These are phyloP conservation scores for Ectropis crepuscularia DNA, from an alignment of 2,888 invertebrate species.

Conservation along the genomic window DNA sequence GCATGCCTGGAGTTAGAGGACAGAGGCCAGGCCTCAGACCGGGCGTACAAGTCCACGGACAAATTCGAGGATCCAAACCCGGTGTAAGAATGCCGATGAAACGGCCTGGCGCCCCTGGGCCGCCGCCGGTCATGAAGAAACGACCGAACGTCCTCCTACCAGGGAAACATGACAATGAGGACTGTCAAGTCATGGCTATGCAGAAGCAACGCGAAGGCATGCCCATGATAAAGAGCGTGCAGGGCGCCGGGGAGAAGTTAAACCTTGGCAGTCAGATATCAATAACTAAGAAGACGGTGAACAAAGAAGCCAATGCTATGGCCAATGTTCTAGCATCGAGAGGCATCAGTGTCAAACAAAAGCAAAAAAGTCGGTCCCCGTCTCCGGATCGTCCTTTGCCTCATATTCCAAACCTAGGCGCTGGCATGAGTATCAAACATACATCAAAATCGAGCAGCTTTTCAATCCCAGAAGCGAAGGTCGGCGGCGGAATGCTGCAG, in stretches of 20 bases:
- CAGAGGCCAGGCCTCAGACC: constrained; percentile 69
- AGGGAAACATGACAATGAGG: constrained; percentile 89
- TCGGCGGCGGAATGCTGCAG: constrained; percentile 69
- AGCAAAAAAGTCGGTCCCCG: constrained; percentile 81
- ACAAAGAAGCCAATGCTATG: constrained; percentile 90
- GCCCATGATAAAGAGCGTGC: constrained; percentile 90
- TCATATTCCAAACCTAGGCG: constrained; percentile 78
- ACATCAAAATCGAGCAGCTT: constrained; percentile 76
- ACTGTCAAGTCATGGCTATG: constrained; percentile 90
- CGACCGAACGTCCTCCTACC: constrained; percentile 87
- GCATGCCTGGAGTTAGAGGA: constrained; percentile 68
- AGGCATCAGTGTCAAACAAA: constrained; percentile 91
- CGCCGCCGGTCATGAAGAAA: constrained; percentile 70
- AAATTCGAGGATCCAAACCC: constrained; percentile 65
- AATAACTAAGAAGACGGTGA: constrained; percentile 86
- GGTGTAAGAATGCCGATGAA: constrained; percentile 75
- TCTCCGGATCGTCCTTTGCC: constrained; percentile 75
- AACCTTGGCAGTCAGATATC: constrained; percentile 91
- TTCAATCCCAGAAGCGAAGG: constrained; percentile 74
- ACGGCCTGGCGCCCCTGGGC: constrained; percentile 57
- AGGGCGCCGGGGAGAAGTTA: constrained; percentile 86
- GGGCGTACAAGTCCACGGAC: constrained; percentile 75
- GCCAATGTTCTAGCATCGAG: constrained; percentile 91
- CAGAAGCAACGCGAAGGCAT: constrained; percentile 89
- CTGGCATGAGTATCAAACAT: constrained; percentile 81